Evolutionary conservation across 2,888 invertebrate genomes (phyloP).

Genomic region (Lepidochrysops patricia): DNA sequence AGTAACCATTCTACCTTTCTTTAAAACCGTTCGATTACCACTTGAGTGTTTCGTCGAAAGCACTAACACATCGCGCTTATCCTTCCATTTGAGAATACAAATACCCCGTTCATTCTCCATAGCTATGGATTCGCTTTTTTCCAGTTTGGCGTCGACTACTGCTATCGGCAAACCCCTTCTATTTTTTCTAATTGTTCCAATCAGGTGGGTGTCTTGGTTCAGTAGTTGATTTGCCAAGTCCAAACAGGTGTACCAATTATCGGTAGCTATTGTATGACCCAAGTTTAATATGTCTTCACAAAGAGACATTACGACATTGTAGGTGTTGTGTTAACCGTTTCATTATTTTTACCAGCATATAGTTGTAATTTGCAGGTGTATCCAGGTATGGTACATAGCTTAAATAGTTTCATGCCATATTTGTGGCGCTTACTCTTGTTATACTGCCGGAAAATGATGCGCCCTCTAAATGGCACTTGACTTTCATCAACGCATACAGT

Average conservation of each 20-base stretch:
- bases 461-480: slow-evolving; percentile 28
- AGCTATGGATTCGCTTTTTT: slow-evolving; percentile 28
- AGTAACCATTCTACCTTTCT: no score
- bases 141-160: slow-evolving; percentile 32
- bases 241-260: slow-evolving; percentile 11
- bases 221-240: background rate
- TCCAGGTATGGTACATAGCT: slow-evolving; percentile 22
- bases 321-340: slow-evolving; percentile 28
- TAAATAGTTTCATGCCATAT: slow-evolving; percentile 23
- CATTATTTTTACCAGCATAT: slow-evolving; percentile 32
- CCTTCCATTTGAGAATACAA: slow-evolving; percentile 29
- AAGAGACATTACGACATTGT: slow-evolving; percentile 30
- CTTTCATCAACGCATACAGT: slow-evolving; percentile 33
- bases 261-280: slow-evolving; percentile 16
- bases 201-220: background rate
- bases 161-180: slow-evolving; percentile 28
- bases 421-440: slow-evolving; percentile 28
- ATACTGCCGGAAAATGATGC: slow-evolving; percentile 30
- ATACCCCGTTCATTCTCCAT: slow-evolving; percentile 33
- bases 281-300: slow-evolving; percentile 28
- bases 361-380: slow-evolving; percentile 30
- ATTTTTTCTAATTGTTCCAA: slow-evolving; percentile 9
- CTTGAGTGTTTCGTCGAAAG: slow-evolving; percentile 36
- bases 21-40: no score
- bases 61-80: slow-evolving; percentile 27